Evolutionary conservation across 2,888 invertebrate genomes (phyloP), one percentile per base, ranked within the genome.

Genomic region (Diarsia mendica): DNA sequence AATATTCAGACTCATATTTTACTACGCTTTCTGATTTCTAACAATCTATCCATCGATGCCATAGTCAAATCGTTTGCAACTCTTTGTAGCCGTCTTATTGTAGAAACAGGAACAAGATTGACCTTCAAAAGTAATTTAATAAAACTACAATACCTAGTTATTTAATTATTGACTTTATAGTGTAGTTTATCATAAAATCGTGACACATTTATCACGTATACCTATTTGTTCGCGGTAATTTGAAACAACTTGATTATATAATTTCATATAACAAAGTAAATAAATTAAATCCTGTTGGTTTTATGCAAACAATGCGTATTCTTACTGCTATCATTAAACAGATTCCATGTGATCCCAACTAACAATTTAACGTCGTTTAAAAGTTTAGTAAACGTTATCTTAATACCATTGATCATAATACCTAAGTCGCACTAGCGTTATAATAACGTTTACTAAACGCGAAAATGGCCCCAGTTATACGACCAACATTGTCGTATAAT

Each of bases 171-270:
- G 6, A 55, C 28, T 49, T 33, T 28, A 69, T 39, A 61, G 23
- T 78, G 6, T 33, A 23, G 6, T 55, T 55, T 61, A 61, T 61
- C 28, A 63, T 60, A 55, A 64, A 75, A 74, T 70, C 80, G 75
- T 83, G 81, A 60, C 67, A 70, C 63, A 53, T 33, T 67, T 49
- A 64, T 79, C 67, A 67, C 23, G 61, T 55, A 28, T 55, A 55
- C 9, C 9, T 60, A 33, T 65, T 80, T 64, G 55, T 51, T 58
- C 51, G 44, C 23, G 46, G 28, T 65, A 64, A 64, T 80, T 39
- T 39, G 10, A 51, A 64, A 23, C 58, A 28, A 49, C 46, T 70
- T 15, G 13, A 33, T 55, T 28, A 33, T 39, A 63, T 63, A 10
- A 63, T 63, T n/a, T 63, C 5, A 63, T 44, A 49, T 11, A 18